phyloP scores from a whole-genome alignment of 2,888 invertebrate genomes.

The Hoplodrina ambigua region DNA sequence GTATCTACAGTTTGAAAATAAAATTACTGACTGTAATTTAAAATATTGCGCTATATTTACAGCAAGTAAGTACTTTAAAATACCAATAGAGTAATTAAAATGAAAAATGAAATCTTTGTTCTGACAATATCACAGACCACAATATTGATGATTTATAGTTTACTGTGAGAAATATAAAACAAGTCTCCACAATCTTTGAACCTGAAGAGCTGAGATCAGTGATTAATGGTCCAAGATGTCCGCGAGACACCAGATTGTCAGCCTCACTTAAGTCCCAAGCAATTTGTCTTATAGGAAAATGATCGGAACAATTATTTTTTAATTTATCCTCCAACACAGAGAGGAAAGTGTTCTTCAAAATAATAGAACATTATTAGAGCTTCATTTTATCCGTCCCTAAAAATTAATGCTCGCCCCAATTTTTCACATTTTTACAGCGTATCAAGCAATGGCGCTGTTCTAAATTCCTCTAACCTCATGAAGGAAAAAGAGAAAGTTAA shows the following conservation, averaged over 20 bases:
- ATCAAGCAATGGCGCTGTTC: conserved; percentile 16
- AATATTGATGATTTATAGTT: conserved; percentile 64
- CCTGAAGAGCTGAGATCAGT: conserved; percentile 63
- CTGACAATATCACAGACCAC: conserved; percentile 52
- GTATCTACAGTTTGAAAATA: too few species aligned
- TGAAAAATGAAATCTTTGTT: conserved; percentile 59
- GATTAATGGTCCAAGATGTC: conserved; percentile 69
- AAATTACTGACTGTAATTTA: too few species aligned
- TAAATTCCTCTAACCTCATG: conserved; percentile 42
- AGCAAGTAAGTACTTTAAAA: background rate
- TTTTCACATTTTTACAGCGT: conserved; percentile 26
- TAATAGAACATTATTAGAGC: background rate
- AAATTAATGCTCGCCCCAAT: conserved; percentile 1
- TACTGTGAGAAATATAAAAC: conserved; percentile 59
- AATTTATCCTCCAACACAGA: conserved; percentile 31
- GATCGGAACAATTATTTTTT: conserved; percentile 56
- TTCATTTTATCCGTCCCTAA: background rate
- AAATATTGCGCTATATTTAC: background rate
- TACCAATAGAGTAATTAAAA: conserved; percentile 3
- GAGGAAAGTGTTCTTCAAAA: conserved; percentile 1
- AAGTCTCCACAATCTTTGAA: conserved; percentile 49
- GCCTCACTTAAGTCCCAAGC: conserved; percentile 50
- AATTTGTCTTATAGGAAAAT: conserved; percentile 70
- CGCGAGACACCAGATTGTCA: conserved; percentile 63
- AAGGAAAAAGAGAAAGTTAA: conserved; percentile 38